phyloP scores from a whole-genome alignment of 2,888 invertebrate genomes.

The Deroplatys truncata region DNA sequence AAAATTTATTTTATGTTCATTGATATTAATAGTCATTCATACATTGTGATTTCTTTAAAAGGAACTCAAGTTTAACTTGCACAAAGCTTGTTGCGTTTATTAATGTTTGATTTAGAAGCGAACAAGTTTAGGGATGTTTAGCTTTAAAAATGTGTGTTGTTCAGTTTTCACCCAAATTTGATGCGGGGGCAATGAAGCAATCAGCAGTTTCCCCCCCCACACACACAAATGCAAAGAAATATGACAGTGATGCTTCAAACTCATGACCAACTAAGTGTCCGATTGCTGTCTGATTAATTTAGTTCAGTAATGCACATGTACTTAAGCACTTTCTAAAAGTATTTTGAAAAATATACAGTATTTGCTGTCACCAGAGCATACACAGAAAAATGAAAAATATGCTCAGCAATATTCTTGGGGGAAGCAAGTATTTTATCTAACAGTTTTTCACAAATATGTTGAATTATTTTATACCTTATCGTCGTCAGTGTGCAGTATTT shows the following conservation, averaged over 20 bases:
- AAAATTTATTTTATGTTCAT: not conserved
- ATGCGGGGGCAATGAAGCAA: not conserved
- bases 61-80: not conserved
- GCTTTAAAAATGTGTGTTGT: not conserved
- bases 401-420: not conserved
- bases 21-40: not conserved
- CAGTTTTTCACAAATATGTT: not conserved
- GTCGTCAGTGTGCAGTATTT: constrained; percentile 9
- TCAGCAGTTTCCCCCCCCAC: no score
- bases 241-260: not conserved
- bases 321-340: constrained; percentile 6
- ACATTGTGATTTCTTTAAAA: not conserved
- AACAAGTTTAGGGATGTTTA: not conserved
- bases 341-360: constrained; percentile 6
- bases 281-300: not conserved
- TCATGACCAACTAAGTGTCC: not conserved
- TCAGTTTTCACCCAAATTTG: not conserved
- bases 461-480: not conserved
- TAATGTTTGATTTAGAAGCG: not conserved
- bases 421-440: not conserved
- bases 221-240: not conserved
- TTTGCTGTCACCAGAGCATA: constrained; percentile 12
- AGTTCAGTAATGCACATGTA: not conserved
- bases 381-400: not conserved
- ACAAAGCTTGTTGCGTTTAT: not conserved